Evolutionary conservation across 64 coral and sea anemone genomes (phyloP).

Genomic region (Anthopleura sola): DNA sequence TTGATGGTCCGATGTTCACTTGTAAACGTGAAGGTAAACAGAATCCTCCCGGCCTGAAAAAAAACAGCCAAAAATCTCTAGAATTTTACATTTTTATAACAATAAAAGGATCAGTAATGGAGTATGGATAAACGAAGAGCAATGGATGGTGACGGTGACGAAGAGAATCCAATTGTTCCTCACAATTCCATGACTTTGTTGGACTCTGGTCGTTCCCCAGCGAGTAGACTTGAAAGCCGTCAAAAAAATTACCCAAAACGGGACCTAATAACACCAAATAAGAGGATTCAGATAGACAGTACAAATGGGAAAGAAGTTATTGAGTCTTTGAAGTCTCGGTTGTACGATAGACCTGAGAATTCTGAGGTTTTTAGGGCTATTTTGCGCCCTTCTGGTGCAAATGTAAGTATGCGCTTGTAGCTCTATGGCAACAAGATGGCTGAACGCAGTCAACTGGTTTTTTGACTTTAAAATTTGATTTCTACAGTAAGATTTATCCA

Average conservation of each 20-base stretch:
- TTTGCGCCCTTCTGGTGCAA: slow-evolving; percentile 44
- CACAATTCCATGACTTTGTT: slow-evolving; percentile 75
- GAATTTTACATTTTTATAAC: not conserved
- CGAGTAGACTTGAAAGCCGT: slow-evolving; percentile 26
- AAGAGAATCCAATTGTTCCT: slow-evolving; percentile 73
- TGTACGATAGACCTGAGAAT: slow-evolving; percentile 87
- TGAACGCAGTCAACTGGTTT: not conserved
- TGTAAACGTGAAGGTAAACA: not conserved
- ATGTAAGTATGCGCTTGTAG: slow-evolving; percentile 28
- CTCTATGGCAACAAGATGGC: slow-evolving; percentile 27
- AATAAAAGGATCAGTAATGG: not conserved
- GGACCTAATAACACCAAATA: not conserved
- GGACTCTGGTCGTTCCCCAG: slow-evolving; percentile 61
- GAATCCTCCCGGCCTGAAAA: not conserved
- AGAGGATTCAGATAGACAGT: not conserved
- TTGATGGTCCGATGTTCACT: not conserved
- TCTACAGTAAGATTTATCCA: not conserved
- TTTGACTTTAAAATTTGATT: not conserved
- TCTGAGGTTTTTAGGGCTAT: slow-evolving; percentile 90
- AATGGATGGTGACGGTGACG: slow-evolving; percentile 78
- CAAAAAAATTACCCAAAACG: slow-evolving; percentile 32
- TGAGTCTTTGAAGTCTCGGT: slow-evolving; percentile 68
- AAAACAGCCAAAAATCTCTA: not conserved
- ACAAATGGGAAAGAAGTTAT: slow-evolving; percentile 60
- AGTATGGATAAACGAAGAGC: slow-evolving; percentile 10